Percentiles rank a stretch among this genome's conserved stretches.
These are phyloP conservation scores for Phalacrocorax brasilianus DNA, from an alignment of 2,113 vertebrate species.

Conservation along the genomic window DNA sequence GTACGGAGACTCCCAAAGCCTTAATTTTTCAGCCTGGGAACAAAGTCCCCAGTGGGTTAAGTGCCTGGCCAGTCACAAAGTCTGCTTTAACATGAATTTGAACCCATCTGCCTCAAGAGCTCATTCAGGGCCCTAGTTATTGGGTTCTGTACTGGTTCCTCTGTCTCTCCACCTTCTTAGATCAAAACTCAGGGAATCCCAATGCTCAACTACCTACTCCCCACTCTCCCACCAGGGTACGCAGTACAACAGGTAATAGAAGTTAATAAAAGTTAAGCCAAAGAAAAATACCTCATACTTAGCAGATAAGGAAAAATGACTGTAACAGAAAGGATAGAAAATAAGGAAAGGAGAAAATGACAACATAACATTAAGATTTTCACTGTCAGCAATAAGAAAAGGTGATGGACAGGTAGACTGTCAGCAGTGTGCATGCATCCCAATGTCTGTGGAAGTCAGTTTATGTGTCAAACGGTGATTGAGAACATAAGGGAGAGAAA, in stretches of 20 bases:
- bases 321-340: background rate
- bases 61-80: background rate
- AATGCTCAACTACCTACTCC: background rate
- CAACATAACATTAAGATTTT: background rate
- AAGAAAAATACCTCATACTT: background rate
- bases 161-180: background rate
- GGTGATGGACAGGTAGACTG: background rate
- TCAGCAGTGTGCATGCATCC: background rate
- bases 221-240: background rate
- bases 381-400: background rate
- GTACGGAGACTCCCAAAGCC: background rate
- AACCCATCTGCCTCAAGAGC: background rate
- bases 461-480: background rate
- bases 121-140: background rate
- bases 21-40: background rate
- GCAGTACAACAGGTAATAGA: background rate
- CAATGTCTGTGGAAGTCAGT: background rate
- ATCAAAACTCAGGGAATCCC: background rate
- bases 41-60: background rate
- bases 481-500: background rate
- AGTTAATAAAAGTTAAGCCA: background rate
- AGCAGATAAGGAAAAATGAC: background rate
- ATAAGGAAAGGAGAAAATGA: background rate
- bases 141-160: background rate
- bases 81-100: background rate